Conservation (phyloP, 2,797 vertebrate species). For the Pteropus rufus region DNA sequence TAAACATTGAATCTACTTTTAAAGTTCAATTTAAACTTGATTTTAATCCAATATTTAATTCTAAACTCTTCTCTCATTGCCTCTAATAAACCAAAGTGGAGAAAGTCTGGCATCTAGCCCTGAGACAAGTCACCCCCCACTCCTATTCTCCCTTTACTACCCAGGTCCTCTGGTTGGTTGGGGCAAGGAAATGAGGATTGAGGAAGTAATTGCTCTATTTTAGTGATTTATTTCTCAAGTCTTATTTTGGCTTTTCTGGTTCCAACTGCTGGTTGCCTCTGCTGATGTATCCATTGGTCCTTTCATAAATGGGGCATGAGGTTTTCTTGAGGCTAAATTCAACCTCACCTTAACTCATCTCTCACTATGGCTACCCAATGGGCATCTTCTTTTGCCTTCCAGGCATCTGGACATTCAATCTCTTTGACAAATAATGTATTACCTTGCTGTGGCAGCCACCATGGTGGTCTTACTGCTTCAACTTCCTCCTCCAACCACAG, state of each 20-base stretch:
- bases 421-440: not conserved
- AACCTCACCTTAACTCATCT: not conserved
- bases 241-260: not conserved
- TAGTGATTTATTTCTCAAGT: not conserved
- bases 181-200: not conserved
- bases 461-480: not conserved
- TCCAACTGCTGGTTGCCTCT: not conserved
- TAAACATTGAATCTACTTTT: not conserved
- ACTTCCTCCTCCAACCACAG: not conserved
- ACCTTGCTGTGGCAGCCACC: not conserved
- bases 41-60: constrained; percentile 7
- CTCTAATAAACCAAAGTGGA: not conserved
- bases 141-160: not conserved
- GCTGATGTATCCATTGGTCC: not conserved
- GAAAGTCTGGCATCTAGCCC: not conserved
- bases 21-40: not conserved
- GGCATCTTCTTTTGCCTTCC: not conserved
- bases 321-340: not conserved
- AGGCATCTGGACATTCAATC: no score
- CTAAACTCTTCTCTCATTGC: not conserved
- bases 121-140: not conserved
- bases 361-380: not conserved
- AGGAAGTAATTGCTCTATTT: not conserved
- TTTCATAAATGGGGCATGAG: not conserved
- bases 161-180: not conserved